A percentile compares a stretch with the other conserved stretches of the same genome.
Evolutionary conservation across 2,888 invertebrate species (phyloP).

Genomic region (Pyrochroa serraticornis): DNA sequence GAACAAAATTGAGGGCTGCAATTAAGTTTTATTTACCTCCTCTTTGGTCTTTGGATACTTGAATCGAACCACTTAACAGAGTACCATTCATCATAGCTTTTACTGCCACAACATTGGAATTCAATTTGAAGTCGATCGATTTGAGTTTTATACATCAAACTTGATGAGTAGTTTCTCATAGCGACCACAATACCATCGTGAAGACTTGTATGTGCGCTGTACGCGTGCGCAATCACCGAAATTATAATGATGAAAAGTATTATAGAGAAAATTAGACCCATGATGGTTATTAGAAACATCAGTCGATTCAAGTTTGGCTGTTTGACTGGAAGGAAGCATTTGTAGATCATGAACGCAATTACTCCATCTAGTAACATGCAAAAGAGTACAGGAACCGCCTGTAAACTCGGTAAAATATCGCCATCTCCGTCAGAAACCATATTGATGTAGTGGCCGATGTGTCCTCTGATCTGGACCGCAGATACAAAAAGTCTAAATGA

Average conservation of each 20-base stretch:
- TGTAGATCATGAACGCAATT: constrained; percentile 41
- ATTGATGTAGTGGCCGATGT: constrained; percentile 52
- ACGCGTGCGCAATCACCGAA: constrained; percentile 44
- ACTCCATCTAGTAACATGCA: constrained; percentile 42
- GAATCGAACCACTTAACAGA: constrained; percentile 64
- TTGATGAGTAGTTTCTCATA: constrained; percentile 64
- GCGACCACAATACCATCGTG: constrained; percentile 64
- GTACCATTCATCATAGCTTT: constrained; percentile 68
- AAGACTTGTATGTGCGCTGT: constrained; percentile 41
- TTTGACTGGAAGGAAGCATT: constrained; percentile 37
- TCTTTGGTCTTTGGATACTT: constrained; percentile 50
- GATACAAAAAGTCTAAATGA: constrained; percentile 42
- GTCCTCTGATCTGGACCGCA: constrained; percentile 43
- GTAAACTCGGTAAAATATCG: constrained; percentile 42
- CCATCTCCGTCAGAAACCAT: constrained; percentile 52
- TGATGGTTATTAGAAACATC: constrained; percentile 40
- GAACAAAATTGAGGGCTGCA: too few species aligned
- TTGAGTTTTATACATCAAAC: constrained; percentile 62
- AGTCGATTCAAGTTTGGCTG: constrained; percentile 39
- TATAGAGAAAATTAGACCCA: constrained; percentile 33
- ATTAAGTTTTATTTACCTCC: background rate
- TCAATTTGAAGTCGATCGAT: constrained; percentile 67
- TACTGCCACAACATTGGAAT: constrained; percentile 68
- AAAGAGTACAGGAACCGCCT: constrained; percentile 42
- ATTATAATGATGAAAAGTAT: constrained; percentile 41